Base-by-base conservation (phyloP, 2,797 vertebrate species). In the Sebastolobus alascanus region DNA sequence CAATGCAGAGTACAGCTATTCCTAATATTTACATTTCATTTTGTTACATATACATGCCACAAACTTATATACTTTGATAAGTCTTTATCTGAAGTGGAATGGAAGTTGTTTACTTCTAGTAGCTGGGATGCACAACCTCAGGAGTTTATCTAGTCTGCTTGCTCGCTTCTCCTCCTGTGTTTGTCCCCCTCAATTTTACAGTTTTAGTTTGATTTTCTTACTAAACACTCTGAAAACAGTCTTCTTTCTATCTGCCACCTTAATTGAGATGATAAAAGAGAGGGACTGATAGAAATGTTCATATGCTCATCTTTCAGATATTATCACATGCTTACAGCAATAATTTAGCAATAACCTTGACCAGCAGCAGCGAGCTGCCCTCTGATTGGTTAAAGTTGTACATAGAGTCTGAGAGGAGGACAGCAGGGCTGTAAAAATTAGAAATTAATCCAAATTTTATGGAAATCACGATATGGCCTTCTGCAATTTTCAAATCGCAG, bases 1-100 rank as follows among this genome's bases (percentile, higher is more conserved):
- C 43, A 29, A 65, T 16, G 63, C 10, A 43, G 71, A 43, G 20
- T 3, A 1, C 50, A 77, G 74, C 35, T 40, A 0, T 54, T 70
- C 67, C 68, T 76, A 87, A 84, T 84, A 73, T 89, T 91, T 90
- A 87, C 78, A 80, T 86, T 84, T 84, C 63, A 35, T 25, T 40
- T 33, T 35, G 56, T 73, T 67, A 33, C 63, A 52, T 27, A 73
- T 4, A 37, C 63, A 66, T 8, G 70, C 14, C 52, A 40, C 60
- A 68, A 16, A 37, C 7, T 6, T 2, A 3, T 61, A 56, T 8
- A 65, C 54, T 37, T 4, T 52, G 58, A 64, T 74, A 64, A 40
- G 69, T 43, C 64, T 73, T 38, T 52, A 76, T 78, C 77, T 52
- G 25, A 11, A 35, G 25, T 38, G 11, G 16, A 37, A 58, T 55